phyloP scores from a whole-genome alignment of 2,888 invertebrate genomes.

The Ectobius pallidus region DNA sequence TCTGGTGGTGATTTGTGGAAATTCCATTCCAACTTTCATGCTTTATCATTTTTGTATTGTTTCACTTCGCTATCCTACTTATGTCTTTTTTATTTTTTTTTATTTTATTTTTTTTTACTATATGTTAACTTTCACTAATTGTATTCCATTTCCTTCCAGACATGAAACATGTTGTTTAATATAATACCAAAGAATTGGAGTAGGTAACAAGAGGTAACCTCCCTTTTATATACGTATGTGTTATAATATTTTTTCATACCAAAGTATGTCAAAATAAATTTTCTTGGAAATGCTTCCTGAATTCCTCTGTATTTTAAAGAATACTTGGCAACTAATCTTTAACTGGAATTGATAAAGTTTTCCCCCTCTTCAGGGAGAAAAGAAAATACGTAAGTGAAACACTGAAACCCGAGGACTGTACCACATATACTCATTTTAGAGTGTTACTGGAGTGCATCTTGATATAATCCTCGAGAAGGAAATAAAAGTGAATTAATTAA shows the following conservation, averaged over 20 bases:
- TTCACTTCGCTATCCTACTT: not conserved
- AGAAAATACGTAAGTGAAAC: not conserved
- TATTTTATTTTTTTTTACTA: too few relatives aligned
- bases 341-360: not conserved
- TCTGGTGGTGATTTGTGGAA: conserved; percentile 38
- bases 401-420: too few relatives aligned
- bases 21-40: conserved; percentile 38
- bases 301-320: not conserved
- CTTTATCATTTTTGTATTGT: not conserved
- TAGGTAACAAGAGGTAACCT: conserved; percentile 19
- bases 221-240: conserved; percentile 1
- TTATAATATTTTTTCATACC: conserved; percentile 31
- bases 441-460: conserved; percentile 8
- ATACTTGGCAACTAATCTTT: not conserved
- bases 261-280: conserved; percentile 25
- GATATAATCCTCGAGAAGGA: not conserved
- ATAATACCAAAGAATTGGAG: conserved; percentile 36
- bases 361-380: not conserved
- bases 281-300: conserved; percentile 20
- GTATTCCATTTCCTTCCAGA: conserved; percentile 8
- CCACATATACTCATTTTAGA: conserved; percentile 17
- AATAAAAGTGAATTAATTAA: not conserved
- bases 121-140: not conserved
- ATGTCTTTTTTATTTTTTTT: too few relatives aligned
- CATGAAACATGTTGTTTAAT: not conserved